phyloP scores from a whole-genome alignment of 2,113 vertebrate species.

The Seriola quinqueradiata region DNA sequence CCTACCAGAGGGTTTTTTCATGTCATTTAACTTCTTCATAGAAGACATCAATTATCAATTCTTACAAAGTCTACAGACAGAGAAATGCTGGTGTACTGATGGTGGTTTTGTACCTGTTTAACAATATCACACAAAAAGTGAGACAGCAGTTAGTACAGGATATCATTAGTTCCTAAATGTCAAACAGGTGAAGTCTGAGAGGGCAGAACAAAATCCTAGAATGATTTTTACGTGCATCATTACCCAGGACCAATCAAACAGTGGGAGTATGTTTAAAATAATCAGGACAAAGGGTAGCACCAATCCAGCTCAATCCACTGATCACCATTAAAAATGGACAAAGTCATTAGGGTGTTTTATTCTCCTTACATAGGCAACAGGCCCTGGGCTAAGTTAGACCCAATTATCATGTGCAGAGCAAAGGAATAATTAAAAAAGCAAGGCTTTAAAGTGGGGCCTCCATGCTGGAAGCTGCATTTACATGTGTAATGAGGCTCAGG shows the following conservation, averaged over 20 bases:
- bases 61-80: not conserved
- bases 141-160: not conserved
- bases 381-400: conserved; percentile 72
- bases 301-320: conserved; percentile 30
- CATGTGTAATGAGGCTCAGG: conserved; percentile 80
- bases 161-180: not conserved
- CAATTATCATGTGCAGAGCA: conserved; percentile 76
- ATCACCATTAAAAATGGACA: conserved; percentile 68
- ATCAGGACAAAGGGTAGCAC: conserved; percentile 33
- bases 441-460: conserved; percentile 74
- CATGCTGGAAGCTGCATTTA: conserved; percentile 79
- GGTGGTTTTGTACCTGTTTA: not conserved
- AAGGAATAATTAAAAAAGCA: conserved; percentile 80
- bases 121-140: not conserved
- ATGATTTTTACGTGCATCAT: conserved; percentile 38
- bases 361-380: conserved; percentile 68
- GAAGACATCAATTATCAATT: not conserved
- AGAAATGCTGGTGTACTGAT: not conserved
- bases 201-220: not conserved
- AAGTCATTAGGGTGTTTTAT: conserved; percentile 75
- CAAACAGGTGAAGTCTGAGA: conserved; percentile 12
- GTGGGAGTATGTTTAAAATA: conserved; percentile 24
- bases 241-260: conserved; percentile 36
- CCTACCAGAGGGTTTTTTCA: not conserved
- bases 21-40: not conserved